phyloP scores from a whole-genome alignment of 2,113 vertebrate species.

The Cephalopterus ornatus region DNA sequence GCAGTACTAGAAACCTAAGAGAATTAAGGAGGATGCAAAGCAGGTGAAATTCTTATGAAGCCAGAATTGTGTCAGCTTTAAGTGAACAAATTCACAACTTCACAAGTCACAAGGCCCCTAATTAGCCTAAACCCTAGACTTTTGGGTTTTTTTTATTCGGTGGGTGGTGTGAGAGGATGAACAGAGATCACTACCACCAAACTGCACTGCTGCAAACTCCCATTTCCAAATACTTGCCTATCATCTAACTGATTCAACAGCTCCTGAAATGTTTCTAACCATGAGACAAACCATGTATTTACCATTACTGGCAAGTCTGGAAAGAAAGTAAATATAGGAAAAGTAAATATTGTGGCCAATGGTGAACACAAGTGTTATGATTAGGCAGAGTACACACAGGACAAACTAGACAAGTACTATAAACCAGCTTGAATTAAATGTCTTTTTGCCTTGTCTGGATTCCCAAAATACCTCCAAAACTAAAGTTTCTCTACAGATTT shows the following conservation, averaged over 20 bases:
- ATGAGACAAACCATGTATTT: background rate
- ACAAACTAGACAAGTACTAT: background rate
- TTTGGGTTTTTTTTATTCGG: fast-evolving
- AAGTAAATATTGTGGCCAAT: background rate
- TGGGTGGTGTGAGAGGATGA: background rate
- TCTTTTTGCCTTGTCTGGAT: background rate
- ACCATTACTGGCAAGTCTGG: background rate
- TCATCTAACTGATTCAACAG: background rate
- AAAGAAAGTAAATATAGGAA: background rate
- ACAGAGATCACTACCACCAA: background rate
- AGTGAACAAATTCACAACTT: background rate
- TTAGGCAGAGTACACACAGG: background rate
- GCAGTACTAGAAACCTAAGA: background rate
- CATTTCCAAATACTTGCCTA: background rate
- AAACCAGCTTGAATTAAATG: background rate
- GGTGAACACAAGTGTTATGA: background rate
- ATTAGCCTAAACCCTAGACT: background rate
- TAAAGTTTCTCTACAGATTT: background rate
- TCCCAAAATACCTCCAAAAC: background rate
- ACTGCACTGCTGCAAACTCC: background rate
- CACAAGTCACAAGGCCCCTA: background rate
- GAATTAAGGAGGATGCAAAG: background rate
- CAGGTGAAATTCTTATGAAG: background rate
- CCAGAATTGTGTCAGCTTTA: background rate
- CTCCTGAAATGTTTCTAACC: background rate